Evolutionary conservation across 2,113 vertebrate species (phyloP), one percentile per base, ranked within the genome.

Genomic region (Heptranchias perlo): DNA sequence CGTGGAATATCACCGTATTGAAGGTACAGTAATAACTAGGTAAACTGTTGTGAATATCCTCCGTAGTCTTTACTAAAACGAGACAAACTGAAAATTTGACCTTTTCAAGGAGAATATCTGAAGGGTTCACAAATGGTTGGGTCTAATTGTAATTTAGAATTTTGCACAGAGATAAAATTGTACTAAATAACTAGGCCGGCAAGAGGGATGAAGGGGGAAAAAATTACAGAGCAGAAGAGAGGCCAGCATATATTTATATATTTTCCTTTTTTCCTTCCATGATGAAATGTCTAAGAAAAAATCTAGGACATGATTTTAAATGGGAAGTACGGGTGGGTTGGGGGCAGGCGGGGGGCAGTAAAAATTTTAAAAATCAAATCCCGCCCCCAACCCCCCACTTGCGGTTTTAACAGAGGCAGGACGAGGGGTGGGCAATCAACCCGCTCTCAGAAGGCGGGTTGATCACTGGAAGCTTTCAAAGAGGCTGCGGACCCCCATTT

Each of bases 1-100:
- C 98, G 0, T 98, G 98, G 98, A 98, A 98, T 96, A 98, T 98
- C 96, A 98, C 98, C 16, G 98, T 98, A 62, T 78, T 98, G 94
- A 98, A 98, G 98, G 98, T 98, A 97, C 62, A 0, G 84, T 96
- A 96, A 84, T 84, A 69, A 95, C 92, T 69, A 49, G 65, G 64
- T 69, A 47, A 52, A 69, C 94, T 94, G 31, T 58, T 67, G 65
- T 47, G 47, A 95, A 69, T 39, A n/a, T 93, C 35, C 21, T 64
- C 58, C 62, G 35, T 10, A 35, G 65, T 95, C 25, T 1, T 52
- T 13, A 31, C 47, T 95, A 69, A 73, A 35, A 31, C 73, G 44
- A 47, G 64, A 35, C 58, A 69, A 69, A 95, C 0, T 69, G 65
- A 69, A 47, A 69, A 73, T 7, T 16, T 11, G 2, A 31, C 47